Percentiles rank a stretch among this genome's conserved stretches.
These are phyloP conservation scores for Scaptomyza hsui DNA, from an alignment of 1,140 invertebrate genomes.

Conservation along the genomic window DNA sequence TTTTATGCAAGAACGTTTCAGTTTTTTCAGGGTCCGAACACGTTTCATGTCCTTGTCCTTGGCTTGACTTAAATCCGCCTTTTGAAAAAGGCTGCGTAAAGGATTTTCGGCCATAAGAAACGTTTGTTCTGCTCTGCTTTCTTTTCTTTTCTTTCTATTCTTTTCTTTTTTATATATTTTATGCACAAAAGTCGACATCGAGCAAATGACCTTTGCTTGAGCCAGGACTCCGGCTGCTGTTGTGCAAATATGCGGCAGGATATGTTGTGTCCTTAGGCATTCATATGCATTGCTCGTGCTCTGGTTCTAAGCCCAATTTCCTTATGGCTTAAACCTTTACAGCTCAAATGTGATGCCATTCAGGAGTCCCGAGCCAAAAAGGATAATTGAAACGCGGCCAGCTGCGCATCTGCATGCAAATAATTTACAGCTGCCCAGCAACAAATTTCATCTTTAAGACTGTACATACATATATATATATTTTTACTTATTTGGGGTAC, in stretches of 20 bases:
- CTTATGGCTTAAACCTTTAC: conserved; percentile 52
- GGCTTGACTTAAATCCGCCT: conserved; percentile 59
- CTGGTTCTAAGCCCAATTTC: conserved; percentile 46
- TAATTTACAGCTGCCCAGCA: conserved; percentile 55
- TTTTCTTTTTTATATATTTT: too few species aligned
- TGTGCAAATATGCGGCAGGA: conserved; percentile 52
- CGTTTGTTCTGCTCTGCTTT: conserved; percentile 54
- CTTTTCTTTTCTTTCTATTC: conserved; percentile 29
- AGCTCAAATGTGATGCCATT: conserved; percentile 37
- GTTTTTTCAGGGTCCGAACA: conserved; percentile 29
- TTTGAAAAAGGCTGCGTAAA: conserved; percentile 74
- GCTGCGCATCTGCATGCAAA: conserved; percentile 61
- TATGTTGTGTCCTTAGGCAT: conserved; percentile 32
- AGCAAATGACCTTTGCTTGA: conserved; percentile 59
- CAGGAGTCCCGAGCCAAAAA: conserved; percentile 41
- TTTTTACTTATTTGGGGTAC: background rate
- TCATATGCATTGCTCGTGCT: conserved; percentile 55
- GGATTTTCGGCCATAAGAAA: conserved; percentile 64
- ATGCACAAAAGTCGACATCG: conserved; percentile 48
- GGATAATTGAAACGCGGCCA: conserved; percentile 68
- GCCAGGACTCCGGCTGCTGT: conserved; percentile 22
- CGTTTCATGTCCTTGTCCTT: conserved; percentile 30
- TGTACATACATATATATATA: background rate
- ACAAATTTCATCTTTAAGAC: conserved; percentile 9
- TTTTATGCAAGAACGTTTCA: conserved; percentile 77